Evolutionary conservation across 2,888 invertebrate genomes (phyloP).

Genomic region (Heterodera filipjevi): DNA sequence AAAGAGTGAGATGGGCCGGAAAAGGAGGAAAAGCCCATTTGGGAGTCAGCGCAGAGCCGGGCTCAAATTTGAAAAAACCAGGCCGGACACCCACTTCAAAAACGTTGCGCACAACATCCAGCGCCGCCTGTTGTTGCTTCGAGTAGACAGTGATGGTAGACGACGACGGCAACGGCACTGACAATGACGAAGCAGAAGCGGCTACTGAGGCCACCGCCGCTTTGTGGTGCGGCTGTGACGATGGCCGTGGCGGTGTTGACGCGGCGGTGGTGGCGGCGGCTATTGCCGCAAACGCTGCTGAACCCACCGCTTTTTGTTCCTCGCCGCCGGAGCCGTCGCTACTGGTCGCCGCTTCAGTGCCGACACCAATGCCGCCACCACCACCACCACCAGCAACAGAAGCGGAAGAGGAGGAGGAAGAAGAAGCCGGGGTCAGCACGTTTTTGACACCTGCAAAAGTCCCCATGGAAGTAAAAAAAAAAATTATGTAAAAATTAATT

Average conservation of each 20-base stretch:
- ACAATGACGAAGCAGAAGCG: too few relatives aligned
- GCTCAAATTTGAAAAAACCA: too few relatives aligned
- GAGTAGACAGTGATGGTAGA: neutral
- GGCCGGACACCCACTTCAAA: conserved; percentile 20
- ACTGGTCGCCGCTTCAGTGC: neutral
- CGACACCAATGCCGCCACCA: neutral
- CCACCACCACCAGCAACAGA: neutral
- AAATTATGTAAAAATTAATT: too few relatives aligned
- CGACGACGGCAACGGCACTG: too few relatives aligned
- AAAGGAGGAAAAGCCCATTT: neutral
- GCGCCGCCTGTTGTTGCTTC: conserved; percentile 12
- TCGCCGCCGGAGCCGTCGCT: neutral
- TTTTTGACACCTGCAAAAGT: too few relatives aligned
- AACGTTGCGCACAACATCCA: conserved; percentile 20
- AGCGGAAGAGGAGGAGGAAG: neutral
- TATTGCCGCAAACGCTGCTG: neutral
- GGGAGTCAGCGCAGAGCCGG: too few relatives aligned
- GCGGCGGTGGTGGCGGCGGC: neutral
- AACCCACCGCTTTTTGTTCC: neutral
- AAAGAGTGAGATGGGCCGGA: neutral
- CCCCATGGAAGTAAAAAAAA: too few relatives aligned
- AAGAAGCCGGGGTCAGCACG: too few relatives aligned
- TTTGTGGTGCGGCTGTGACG: neutral
- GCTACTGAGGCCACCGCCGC: neutral
- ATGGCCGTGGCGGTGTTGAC: neutral